Conservation (phyloP, 2,888 invertebrate genomes). For the Aphidoletes aphidimyza region DNA sequence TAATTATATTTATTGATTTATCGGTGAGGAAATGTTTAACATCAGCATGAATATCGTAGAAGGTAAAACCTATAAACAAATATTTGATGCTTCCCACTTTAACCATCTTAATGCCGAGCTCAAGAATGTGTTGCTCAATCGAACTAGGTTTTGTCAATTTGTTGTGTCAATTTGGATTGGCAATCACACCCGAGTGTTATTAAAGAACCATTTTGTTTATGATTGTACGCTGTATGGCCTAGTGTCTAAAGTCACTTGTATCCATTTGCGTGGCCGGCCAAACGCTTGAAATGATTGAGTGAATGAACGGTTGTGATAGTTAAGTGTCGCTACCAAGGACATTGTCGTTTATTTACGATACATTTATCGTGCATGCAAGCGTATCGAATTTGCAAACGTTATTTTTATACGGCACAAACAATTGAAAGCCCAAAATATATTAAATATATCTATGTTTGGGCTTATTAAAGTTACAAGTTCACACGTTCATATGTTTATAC, state of each 20-base stretch:
- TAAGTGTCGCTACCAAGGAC: conserved; percentile 49
- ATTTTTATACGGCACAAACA: not conserved
- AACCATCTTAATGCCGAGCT: not conserved
- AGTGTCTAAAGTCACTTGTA: conserved; percentile 26
- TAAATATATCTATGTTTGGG: not conserved
- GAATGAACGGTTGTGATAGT: conserved; percentile 50
- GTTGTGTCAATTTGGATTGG: conserved; percentile 23
- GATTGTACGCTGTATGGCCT: not conserved
- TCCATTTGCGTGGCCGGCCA: not conserved
- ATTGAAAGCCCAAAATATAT: conserved; percentile 4
- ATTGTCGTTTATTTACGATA: not conserved
- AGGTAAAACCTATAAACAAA: not conserved
- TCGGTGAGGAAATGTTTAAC: not conserved
- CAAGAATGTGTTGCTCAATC: not conserved
- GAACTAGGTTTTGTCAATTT: not conserved
- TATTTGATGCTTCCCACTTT: not conserved
- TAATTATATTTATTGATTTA: not conserved
- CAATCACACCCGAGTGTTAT: not conserved
- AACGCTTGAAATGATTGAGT: not conserved
- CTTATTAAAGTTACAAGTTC: not conserved
- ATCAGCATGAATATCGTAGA: too few species aligned
- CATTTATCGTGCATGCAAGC: not conserved
- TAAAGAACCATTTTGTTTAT: conserved; percentile 9
- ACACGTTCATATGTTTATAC: not conserved
- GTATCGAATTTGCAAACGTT: not conserved